Evolutionary conservation across 2,113 vertebrate genomes (phyloP).

Genomic region (Hucho hucho): DNA sequence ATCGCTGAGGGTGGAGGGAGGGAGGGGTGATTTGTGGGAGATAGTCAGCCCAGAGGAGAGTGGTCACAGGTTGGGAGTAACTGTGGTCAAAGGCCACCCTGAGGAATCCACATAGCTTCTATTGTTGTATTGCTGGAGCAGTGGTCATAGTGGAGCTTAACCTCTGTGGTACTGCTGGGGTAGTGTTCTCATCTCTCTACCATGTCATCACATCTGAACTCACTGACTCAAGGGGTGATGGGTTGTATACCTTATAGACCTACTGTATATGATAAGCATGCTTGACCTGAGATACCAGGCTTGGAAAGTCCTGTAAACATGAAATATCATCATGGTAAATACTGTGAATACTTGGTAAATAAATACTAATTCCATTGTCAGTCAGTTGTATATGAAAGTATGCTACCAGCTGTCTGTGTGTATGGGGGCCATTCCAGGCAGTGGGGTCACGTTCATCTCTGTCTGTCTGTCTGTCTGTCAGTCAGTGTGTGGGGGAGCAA

Average conservation of each 20-base stretch:
- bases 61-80: slow-evolving; percentile 57
- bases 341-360: background rate
- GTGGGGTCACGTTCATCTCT: background rate
- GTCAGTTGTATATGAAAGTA: background rate
- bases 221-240: background rate
- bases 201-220: slow-evolving; percentile 1
- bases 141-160: slow-evolving; percentile 24
- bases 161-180: slow-evolving; percentile 20
- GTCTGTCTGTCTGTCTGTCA: too few species aligned
- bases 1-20: slow-evolving; percentile 18
- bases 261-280: background rate
- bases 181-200: background rate
- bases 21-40: background rate
- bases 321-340: background rate
- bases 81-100: slow-evolving; percentile 48
- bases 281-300: background rate
- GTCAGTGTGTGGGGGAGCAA: background rate
- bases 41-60: slow-evolving; percentile 53
- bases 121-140: slow-evolving; percentile 16
- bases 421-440: slow-evolving; percentile 14
- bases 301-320: background rate
- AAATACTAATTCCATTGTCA: background rate
- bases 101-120: slow-evolving; percentile 51
- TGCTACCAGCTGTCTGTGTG: slow-evolving; percentile 13
- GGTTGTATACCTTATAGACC: slow-evolving; percentile 4